These are phyloP conservation scores for Eidolon helvum DNA, from an alignment of 2,113 vertebrate species.

Conservation along the genomic window DNA sequence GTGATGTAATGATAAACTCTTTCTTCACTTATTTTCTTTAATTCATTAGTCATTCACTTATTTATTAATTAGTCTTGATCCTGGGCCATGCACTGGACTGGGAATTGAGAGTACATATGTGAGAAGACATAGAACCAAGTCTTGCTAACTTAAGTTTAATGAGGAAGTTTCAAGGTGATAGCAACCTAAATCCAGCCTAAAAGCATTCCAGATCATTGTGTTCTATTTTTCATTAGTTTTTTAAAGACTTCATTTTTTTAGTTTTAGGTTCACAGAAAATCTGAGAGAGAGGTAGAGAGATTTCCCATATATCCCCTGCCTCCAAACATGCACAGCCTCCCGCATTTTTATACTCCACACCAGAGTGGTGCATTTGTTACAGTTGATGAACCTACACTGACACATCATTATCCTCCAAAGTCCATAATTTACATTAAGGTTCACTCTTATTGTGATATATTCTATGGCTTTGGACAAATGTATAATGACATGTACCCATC, in stretches of 20 bases:
- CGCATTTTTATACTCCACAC: not conserved
- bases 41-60: not conserved
- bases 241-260: not conserved
- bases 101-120: not conserved
- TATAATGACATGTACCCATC: not conserved
- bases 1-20: not conserved
- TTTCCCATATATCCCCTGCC: not conserved
- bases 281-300: not conserved
- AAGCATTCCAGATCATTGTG: not conserved
- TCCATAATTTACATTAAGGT: not conserved
- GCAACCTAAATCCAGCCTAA: not conserved
- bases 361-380: not conserved
- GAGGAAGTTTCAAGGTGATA: not conserved
- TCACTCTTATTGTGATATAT: not conserved
- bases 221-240: not conserved
- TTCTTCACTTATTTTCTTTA: not conserved
- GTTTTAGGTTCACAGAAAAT: not conserved
- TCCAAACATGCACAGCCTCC: not conserved
- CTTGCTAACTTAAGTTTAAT: not conserved
- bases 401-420: not conserved
- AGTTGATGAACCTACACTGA: not conserved
- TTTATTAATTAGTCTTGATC: not conserved
- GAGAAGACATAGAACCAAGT: not conserved
- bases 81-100: not conserved
- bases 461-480: not conserved